Conservation (phyloP, 2,797 vertebrate species). For the Zenarchopterus dispar region DNA sequence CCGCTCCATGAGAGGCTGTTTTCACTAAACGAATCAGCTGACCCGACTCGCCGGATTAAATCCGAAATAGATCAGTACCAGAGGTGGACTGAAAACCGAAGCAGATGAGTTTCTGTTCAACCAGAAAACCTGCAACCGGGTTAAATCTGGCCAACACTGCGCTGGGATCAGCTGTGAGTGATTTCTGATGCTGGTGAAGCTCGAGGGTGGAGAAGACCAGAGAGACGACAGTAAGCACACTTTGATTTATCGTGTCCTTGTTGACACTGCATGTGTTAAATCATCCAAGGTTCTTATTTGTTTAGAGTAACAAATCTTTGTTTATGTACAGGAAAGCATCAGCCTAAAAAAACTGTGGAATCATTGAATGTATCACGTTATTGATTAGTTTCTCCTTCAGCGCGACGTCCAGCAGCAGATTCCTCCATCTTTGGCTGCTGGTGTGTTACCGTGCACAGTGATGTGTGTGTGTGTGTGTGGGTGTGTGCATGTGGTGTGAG, state of each 20-base stretch:
- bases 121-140: too few relatives aligned
- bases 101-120: too few relatives aligned
- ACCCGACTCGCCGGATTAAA: too few relatives aligned
- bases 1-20: too few relatives aligned
- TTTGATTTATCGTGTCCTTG: not conserved
- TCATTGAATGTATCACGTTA: slow-evolving; percentile 48
- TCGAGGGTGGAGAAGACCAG: too few relatives aligned
- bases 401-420: slow-evolving; percentile 15
- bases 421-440: slow-evolving; percentile 14
- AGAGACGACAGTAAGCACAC: not conserved
- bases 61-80: too few relatives aligned
- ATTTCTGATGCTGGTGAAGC: too few relatives aligned
- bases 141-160: too few relatives aligned
- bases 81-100: too few relatives aligned
- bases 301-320: not conserved
- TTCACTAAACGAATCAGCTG: too few relatives aligned
- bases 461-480: not conserved
- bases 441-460: not conserved
- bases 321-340: slow-evolving; percentile 33
- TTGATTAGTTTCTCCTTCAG: slow-evolving; percentile 30
- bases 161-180: too few relatives aligned
- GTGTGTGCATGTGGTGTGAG: too few relatives aligned
- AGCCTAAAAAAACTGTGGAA: slow-evolving; percentile 41
- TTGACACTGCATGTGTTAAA: not conserved
- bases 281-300: not conserved